A percentile compares a stretch with the other conserved stretches of the same genome.
These are phyloP conservation scores for Helogale parvula DNA, from an alignment of 2,113 vertebrate species.

Conservation along the genomic window DNA sequence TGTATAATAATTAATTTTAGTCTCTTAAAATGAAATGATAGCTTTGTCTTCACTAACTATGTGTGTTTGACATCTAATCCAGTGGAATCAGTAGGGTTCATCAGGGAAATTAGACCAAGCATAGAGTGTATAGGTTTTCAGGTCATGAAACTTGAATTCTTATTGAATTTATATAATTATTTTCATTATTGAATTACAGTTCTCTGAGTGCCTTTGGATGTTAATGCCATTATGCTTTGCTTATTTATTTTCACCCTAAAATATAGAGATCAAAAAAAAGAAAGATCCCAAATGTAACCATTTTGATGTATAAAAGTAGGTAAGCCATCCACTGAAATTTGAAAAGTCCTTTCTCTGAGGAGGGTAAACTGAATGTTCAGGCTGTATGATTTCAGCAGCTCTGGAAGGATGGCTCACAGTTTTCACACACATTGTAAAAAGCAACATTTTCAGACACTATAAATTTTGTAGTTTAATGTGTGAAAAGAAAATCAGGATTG, in stretches of 20 bases:
- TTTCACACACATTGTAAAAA: not conserved
- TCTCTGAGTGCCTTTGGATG: slow-evolving; percentile 32
- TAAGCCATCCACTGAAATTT: not conserved
- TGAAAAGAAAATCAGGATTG: slow-evolving; percentile 37
- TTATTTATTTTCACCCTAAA: slow-evolving; percentile 50
- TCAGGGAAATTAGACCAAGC: not conserved
- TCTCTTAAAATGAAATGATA: not conserved
- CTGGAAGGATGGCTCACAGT: not conserved
- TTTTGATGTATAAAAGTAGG: not conserved
- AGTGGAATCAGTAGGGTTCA: slow-evolving; percentile 8
- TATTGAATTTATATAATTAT: not conserved
- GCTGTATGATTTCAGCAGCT: not conserved
- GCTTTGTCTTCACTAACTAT: not conserved
- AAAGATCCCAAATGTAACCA: not conserved
- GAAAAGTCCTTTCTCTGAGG: not conserved
- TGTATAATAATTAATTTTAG: not conserved
- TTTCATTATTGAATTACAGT: slow-evolving; percentile 47
- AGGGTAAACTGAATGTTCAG: not conserved
- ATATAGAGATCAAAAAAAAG: not conserved
- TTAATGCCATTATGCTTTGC: not conserved
- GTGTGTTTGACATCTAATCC: not conserved
- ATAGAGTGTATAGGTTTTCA: slow-evolving; percentile 58
- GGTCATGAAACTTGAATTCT: slow-evolving; percentile 45
- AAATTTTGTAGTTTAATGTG: not conserved
- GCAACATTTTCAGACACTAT: slow-evolving; percentile 45